phyloP scores from a whole-genome alignment of 2,797 vertebrate genomes.

The Liasis olivaceus region DNA sequence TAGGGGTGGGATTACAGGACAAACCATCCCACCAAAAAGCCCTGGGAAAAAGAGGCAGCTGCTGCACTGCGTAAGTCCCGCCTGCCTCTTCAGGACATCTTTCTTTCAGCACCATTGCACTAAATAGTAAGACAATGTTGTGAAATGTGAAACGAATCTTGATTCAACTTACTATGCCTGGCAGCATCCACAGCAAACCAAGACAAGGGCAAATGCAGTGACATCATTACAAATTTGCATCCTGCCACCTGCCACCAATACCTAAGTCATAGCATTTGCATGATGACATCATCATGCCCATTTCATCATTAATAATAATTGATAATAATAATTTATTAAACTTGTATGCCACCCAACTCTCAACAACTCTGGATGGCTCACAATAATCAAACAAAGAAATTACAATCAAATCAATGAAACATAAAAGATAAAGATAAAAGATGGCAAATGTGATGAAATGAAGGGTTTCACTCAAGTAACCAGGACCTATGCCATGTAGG shows the following conservation, averaged over 20 bases:
- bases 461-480: no score
- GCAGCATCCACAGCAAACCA: not conserved
- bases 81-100: not conserved
- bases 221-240: not conserved
- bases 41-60: not conserved
- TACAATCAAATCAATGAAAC: not conserved
- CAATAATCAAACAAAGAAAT: not conserved
- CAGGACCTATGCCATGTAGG: no score
- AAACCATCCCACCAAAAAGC: not conserved
- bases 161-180: not conserved
- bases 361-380: not conserved
- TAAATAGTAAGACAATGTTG: not conserved
- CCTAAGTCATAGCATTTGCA: not conserved
- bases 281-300: not conserved
- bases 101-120: not conserved
- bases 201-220: not conserved
- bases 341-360: not conserved
- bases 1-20: not conserved
- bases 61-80: not conserved
- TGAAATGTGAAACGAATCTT: not conserved
- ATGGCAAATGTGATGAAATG: not conserved
- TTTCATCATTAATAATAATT: not conserved
- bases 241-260: not conserved
- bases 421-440: not conserved
- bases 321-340: not conserved